Conservation (phyloP, 1,140 invertebrate genomes). For the Diorhabda sublineata region DNA sequence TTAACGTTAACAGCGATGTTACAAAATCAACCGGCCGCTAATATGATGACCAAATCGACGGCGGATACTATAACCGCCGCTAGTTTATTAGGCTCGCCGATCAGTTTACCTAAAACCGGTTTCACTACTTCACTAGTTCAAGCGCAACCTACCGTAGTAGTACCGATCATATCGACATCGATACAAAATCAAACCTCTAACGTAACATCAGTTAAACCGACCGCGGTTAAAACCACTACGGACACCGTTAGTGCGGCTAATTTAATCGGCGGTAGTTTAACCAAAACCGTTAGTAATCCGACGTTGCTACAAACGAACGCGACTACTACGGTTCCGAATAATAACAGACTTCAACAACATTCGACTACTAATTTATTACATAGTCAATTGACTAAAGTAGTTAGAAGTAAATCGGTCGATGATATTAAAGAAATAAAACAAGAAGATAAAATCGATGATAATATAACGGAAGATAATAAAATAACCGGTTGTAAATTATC, state of each 20-base stretch:
- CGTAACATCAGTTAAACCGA: conserved; percentile 19
- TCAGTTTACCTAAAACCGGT: conserved; percentile 35
- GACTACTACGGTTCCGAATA: conserved; percentile 19
- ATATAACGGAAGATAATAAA: conserved; percentile 23
- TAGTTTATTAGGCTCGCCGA: conserved; percentile 41
- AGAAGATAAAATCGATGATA: conserved; percentile 20
- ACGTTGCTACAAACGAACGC: conserved; percentile 38
- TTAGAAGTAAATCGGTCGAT: conserved; percentile 30
- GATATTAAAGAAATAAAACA: conserved; percentile 34
- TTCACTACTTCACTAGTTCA: conserved; percentile 42
- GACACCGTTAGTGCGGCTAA: conserved; percentile 45
- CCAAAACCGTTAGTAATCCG: conserved; percentile 34
- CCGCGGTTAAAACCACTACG: conserved; percentile 36
- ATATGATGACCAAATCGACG: conserved; percentile 38
- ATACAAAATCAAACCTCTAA: conserved; percentile 42
- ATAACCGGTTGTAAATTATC: conserved; percentile 43
- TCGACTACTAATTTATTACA: conserved; percentile 48
- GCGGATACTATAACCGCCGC: conserved; percentile 45
- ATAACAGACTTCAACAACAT: conserved; percentile 27
- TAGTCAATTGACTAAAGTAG: conserved; percentile 51
- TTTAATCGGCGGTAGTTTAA: conserved; percentile 36
- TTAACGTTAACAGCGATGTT: conserved; percentile 45
- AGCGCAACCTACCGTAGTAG: conserved; percentile 51
- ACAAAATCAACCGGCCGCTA: conserved; percentile 46
- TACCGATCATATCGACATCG: conserved; percentile 40